Conservation (phyloP, 2,888 invertebrate species). For the Melinopterus prodromus region DNA sequence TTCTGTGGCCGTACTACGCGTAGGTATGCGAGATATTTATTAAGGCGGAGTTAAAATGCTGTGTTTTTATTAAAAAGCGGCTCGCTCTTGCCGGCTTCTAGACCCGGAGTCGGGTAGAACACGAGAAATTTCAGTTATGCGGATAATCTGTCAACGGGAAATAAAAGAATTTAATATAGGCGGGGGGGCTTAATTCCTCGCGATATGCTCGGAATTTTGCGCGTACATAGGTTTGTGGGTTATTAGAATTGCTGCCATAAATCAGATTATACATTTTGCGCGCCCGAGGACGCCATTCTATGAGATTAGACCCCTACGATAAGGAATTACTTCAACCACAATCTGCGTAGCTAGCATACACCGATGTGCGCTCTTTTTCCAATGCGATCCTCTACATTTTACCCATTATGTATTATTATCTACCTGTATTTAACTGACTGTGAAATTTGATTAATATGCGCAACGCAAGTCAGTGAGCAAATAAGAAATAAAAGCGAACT, state of each 20-base stretch:
- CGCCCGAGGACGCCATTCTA: not conserved
- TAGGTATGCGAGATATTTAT: not conserved
- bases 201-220: slow-evolving; percentile 4
- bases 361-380: not conserved
- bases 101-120: slow-evolving; percentile 4
- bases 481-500: no score
- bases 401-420: not conserved
- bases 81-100: not conserved
- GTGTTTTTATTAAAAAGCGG: not conserved
- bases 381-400: not conserved
- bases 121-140: slow-evolving; percentile 4
- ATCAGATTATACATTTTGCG: not conserved
- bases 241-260: not conserved
- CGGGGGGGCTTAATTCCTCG: not conserved
- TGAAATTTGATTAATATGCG: no score
- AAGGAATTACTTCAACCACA: not conserved
- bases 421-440: no score
- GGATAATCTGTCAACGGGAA: slow-evolving; percentile 4
- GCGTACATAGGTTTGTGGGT: slow-evolving; percentile 4
- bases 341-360: not conserved
- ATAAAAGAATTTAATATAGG: slow-evolving; percentile 4
- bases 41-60: not conserved
- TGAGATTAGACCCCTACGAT: not conserved
- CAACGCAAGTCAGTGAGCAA: no score
- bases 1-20: not conserved